These are phyloP conservation scores for Symphodus melops DNA, from an alignment of 2,113 vertebrate genomes.

Conservation along the genomic window DNA sequence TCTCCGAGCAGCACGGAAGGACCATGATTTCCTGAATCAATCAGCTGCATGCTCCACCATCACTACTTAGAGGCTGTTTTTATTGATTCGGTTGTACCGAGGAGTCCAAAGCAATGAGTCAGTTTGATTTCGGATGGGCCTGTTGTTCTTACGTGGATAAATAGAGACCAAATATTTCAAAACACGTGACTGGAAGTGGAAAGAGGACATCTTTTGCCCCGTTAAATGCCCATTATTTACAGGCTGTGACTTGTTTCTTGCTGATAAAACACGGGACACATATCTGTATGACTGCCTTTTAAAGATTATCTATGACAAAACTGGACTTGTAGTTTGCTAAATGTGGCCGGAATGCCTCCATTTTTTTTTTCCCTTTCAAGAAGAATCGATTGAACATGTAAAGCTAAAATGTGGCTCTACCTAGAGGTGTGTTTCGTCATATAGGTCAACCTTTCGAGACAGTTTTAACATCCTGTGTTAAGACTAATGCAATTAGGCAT, in stretches of 20 bases:
- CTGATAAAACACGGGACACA: background rate
- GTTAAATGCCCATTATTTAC: background rate
- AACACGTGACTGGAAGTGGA: slow-evolving; percentile 5
- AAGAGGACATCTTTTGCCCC: background rate
- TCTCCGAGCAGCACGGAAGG: slow-evolving; percentile 36
- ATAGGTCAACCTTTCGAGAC: slow-evolving; percentile 34
- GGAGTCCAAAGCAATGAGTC: slow-evolving; percentile 2
- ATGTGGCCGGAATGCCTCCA: background rate
- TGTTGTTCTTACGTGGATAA: slow-evolving; percentile 3
- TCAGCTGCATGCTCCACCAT: slow-evolving; percentile 30
- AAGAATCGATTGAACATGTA: background rate
- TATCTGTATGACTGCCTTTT: background rate
- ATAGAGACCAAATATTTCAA: background rate
- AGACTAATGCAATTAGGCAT: slow-evolving; percentile 74
- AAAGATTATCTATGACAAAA: slow-evolving; percentile 3
- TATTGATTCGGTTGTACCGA: slow-evolving; percentile 43
- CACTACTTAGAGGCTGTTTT: slow-evolving; percentile 29
- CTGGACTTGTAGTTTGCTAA: background rate
- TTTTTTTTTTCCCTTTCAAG: background rate
- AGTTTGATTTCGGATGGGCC: background rate
- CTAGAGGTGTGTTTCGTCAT: slow-evolving; percentile 19
- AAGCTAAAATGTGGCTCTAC: slow-evolving; percentile 12
- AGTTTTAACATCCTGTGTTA: slow-evolving; percentile 51
- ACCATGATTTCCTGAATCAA: slow-evolving; percentile 57
- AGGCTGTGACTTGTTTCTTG: background rate